Conservation (phyloP, 2,797 vertebrate species). For the Hipposideros larvatus region DNA sequence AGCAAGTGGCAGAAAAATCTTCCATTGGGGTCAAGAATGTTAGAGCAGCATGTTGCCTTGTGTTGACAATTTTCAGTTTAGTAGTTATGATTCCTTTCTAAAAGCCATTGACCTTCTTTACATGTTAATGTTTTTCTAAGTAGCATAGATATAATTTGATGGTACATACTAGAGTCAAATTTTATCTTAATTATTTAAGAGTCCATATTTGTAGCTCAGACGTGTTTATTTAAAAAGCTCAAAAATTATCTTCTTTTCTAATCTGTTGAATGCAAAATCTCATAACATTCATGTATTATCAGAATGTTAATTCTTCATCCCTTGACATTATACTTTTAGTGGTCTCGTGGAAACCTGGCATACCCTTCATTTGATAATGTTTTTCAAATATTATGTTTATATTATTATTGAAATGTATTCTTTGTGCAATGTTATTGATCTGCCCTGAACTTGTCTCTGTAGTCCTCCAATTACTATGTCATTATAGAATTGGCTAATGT, state of each 20-base stretch:
- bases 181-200: conserved; percentile 65
- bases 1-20: conserved; percentile 26
- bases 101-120: not conserved
- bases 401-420: conserved; percentile 68
- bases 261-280: not conserved
- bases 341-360: not conserved
- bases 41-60: not conserved
- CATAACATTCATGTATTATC: conserved; percentile 72
- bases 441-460: conserved; percentile 9
- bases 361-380: conserved; percentile 59
- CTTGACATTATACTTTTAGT: conserved; percentile 51
- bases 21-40: not conserved
- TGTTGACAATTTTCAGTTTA: conserved; percentile 6
- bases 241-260: conserved; percentile 58
- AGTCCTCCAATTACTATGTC: conserved; percentile 62
- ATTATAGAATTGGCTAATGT: conserved; percentile 60
- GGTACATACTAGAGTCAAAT: not conserved
- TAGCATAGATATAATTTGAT: not conserved
- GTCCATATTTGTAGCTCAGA: conserved; percentile 19
- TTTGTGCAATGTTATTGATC: conserved; percentile 72
- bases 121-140: not conserved
- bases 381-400: conserved; percentile 67
- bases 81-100: not conserved
- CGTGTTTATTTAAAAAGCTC: not conserved
- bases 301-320: conserved; percentile 45